Base-by-base conservation (phyloP, 2,797 vertebrate genomes). In the Eurystomus glaucurus region DNA sequence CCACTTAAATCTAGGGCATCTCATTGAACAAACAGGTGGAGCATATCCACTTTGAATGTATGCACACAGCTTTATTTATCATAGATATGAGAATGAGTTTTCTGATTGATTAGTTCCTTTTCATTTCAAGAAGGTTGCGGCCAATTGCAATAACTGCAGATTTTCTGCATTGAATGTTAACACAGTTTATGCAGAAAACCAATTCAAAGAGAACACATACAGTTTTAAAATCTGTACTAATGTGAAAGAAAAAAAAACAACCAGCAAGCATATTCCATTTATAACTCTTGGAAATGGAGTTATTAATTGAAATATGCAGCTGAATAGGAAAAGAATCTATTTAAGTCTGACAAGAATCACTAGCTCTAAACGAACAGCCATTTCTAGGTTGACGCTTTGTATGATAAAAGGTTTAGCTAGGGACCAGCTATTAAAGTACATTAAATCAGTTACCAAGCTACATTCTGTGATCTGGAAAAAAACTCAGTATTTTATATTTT, bases 11-110 rank as follows among this genome's bases (percentile, higher is more conserved):
- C 71, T 84, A 71, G 39, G 55, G 54, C 66, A 85, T 76, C 65
- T 90, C 66, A 81, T 84, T 89, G 93, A 93, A 69, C 66, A 93
- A 96, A 86, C 93, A 96, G 88, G 95, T 92, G 95, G 85, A 94
- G 14, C 85, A 84, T 65, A 94, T 90, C 65, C 80, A 91, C 39
- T 93, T 58, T 45, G 10, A 90, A 86, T 79, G 88, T 87, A 86
- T 72, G 83, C 57, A 95, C 88, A 97, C 88, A 95, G 88, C 90
- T 92, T 94, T 95, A 71, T 85, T 92, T 88, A 90, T 84, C n/a
- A 61, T 12, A 69, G 65, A 88, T 55, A 71, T 33, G 45, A 90
- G 65, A 85, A 93, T 83, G 83, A 90, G 48, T 81, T 93, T 96
- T 93, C 79, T 86, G 90, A 94, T 94, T 92, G 85, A 96, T 94